Conservation (phyloP, 2,113 vertebrate species). For the Brachionichthys hirsutus region DNA sequence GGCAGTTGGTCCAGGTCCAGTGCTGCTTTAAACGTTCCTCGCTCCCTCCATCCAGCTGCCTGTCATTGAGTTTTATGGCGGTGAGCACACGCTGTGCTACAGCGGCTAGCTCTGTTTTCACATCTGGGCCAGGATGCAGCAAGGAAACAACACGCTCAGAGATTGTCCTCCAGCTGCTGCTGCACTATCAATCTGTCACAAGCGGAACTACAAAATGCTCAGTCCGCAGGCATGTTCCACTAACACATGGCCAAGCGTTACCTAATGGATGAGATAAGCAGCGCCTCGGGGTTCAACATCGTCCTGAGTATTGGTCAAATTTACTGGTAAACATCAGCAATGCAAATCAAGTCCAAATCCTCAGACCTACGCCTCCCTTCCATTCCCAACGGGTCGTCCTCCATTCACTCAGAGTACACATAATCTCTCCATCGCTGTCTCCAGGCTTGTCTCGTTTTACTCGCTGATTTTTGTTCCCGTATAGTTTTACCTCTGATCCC, state of each 20-base stretch:
- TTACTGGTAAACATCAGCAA: conserved; percentile 12
- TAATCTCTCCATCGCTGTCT: conserved; percentile 33
- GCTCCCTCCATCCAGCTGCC: conserved; percentile 26
- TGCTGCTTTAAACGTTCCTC: conserved; percentile 8
- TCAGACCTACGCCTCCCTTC: conserved; percentile 16
- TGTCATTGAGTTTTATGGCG: conserved; percentile 4
- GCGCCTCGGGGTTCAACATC: neutral
- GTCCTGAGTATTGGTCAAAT: conserved; percentile 17
- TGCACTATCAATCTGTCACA: conserved; percentile 55
- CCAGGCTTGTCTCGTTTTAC: conserved; percentile 36
- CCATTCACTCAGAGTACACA: conserved; percentile 18
- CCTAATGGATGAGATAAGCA: conserved; percentile 1
- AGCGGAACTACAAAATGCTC: conserved; percentile 46
- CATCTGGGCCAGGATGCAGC: conserved; percentile 54
- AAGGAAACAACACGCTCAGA: conserved; percentile 8
- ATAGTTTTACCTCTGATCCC: conserved; percentile 5
- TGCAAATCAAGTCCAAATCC: conserved; percentile 33
- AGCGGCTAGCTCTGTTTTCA: conserved; percentile 38
- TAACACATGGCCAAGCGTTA: conserved; percentile 43
- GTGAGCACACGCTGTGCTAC: neutral
- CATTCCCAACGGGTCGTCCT: conserved; percentile 8
- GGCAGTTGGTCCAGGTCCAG: neutral
- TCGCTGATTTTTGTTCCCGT: conserved; percentile 5
- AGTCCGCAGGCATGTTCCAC: conserved; percentile 55
- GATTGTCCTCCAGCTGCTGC: conserved; percentile 46